These are phyloP conservation scores for Craseonycteris thonglongyai DNA, from an alignment of 2,113 vertebrate species.

Conservation along the genomic window DNA sequence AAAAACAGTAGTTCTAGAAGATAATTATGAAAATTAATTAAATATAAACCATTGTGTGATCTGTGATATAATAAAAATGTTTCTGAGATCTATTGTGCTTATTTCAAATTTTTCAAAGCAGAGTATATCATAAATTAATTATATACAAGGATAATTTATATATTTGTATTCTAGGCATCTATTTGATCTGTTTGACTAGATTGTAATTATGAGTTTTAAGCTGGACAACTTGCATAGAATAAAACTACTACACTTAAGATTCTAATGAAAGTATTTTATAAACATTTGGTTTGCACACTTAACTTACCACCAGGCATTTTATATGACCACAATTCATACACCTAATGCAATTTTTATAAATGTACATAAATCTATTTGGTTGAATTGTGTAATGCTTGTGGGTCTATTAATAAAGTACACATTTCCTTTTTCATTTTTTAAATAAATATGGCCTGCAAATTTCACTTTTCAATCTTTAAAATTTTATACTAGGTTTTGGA, in stretches of 20 bases:
- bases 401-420: neutral
- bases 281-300: neutral
- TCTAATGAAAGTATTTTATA: neutral
- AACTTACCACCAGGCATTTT: neutral
- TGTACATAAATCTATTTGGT: neutral
- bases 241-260: neutral
- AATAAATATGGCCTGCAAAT: neutral
- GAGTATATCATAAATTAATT: conserved; percentile 46
- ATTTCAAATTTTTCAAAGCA: conserved; percentile 34
- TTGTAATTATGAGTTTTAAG: conserved; percentile 39
- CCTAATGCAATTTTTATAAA: neutral
- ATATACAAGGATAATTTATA: conserved; percentile 33
- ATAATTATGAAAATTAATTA: conserved; percentile 63
- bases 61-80: conserved; percentile 33
- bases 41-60: conserved; percentile 33
- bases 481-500: neutral
- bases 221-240: neutral
- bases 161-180: neutral
- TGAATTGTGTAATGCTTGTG: neutral
- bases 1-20: neutral
- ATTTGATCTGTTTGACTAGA: conserved; percentile 13
- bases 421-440: neutral
- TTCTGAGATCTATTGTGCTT: conserved; percentile 22
- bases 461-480: neutral
- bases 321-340: neutral